A percentile compares a stretch with the other conserved stretches of the same genome.
These are phyloP conservation scores for Camelus dromedarius DNA, from an alignment of 2,113 vertebrate species.

Conservation along the genomic window DNA sequence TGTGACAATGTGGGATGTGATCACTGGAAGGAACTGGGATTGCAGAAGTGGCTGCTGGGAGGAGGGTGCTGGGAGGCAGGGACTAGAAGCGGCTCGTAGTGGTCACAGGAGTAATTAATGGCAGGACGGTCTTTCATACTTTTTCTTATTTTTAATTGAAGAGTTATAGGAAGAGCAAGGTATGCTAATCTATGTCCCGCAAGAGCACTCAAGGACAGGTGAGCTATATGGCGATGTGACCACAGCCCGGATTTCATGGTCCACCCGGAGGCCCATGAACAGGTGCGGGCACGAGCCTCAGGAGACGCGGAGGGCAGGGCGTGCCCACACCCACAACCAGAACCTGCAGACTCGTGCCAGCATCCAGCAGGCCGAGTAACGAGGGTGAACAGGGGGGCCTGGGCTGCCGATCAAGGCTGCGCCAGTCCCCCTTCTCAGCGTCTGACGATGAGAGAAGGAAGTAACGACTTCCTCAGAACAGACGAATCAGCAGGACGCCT, in stretches of 20 bases:
- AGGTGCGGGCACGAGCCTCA: accelerated
- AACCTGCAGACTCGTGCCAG: accelerated
- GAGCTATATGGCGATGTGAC: neutral
- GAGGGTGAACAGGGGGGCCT: too few relatives aligned
- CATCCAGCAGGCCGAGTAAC: accelerated
- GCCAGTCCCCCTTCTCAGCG: accelerated
- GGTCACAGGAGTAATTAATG: neutral
- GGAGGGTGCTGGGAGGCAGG: neutral
- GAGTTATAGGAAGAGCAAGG: neutral
- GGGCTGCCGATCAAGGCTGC: accelerated
- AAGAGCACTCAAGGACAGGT: neutral
- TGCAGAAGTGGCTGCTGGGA: too few relatives aligned
- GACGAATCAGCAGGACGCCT: accelerated
- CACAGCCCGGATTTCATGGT: neutral
- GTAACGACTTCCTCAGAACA: accelerated
- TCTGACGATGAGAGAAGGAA: neutral
- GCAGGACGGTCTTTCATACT: neutral
- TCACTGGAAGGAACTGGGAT: accelerated
- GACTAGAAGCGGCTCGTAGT: neutral
- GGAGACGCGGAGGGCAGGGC: accelerated
- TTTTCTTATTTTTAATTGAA: neutral
- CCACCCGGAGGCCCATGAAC: neutral
- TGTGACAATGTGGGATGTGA: too few relatives aligned
- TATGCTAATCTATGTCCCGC: neutral
- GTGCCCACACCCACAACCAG: too few relatives aligned